Percentiles rank a stretch among this genome's conserved stretches.
phyloP scores from a whole-genome alignment of 2,797 vertebrate genomes.

The Odontamblyopus lacepedii region DNA sequence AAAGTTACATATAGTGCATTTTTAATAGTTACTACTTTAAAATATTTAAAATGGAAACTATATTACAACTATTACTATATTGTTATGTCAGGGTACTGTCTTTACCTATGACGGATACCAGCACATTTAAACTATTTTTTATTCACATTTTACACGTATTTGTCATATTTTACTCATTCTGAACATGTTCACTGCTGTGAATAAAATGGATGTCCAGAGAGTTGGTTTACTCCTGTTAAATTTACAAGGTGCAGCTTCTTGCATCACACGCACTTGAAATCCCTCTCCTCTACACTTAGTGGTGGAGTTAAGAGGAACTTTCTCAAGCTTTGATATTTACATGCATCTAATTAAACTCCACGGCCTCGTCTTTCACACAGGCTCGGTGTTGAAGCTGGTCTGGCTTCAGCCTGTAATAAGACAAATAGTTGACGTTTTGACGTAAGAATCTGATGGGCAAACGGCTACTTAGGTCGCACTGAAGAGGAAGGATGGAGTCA shows the following conservation, averaged over 20 bases:
- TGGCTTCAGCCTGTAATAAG: constrained; percentile 62
- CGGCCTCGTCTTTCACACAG: constrained; percentile 58
- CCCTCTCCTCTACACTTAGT: constrained; percentile 69
- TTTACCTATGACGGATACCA: too few species aligned
- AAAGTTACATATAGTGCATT: not conserved
- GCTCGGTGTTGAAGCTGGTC: constrained; percentile 43
- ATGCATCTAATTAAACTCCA: constrained; percentile 72
- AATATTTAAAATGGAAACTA: too few species aligned
- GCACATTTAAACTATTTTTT: too few species aligned
- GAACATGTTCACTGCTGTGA: not conserved
- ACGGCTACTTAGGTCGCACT: constrained; percentile 15
- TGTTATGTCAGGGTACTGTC: too few species aligned
- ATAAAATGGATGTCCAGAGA: constrained; percentile 26
- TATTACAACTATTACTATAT: too few species aligned
- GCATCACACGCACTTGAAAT: constrained; percentile 66
- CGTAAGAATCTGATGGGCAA: constrained; percentile 44
- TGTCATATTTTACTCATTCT: not conserved
- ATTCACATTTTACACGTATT: too few species aligned
- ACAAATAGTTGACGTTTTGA: constrained; percentile 38
- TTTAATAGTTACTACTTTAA: not conserved
- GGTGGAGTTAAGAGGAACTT: constrained; percentile 73
- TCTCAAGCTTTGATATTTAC: constrained; percentile 78
- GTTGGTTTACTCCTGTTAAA: constrained; percentile 49
- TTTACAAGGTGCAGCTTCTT: constrained; percentile 59
- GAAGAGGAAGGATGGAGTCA: constrained; percentile 19